phyloP scores from a whole-genome alignment of 2,797 vertebrate genomes.

The Aulostomus chinensis region DNA sequence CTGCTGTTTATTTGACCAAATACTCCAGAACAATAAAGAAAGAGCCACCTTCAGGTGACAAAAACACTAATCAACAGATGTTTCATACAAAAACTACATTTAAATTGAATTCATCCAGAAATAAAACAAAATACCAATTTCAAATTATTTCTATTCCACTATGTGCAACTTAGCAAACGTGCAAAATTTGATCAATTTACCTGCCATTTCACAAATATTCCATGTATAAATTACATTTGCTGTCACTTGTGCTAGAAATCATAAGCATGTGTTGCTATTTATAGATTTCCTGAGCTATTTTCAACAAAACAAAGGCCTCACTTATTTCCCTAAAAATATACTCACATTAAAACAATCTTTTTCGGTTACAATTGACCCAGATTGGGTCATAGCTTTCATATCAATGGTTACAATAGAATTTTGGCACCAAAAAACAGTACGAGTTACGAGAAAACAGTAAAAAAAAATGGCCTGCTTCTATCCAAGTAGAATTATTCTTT shows the following conservation, averaged over 20 bases:
- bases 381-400: not conserved
- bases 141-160: no score
- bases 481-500: not conserved
- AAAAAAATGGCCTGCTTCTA: not conserved
- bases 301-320: not conserved
- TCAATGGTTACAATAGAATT: conserved; percentile 11
- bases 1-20: conserved; percentile 15
- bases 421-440: not conserved
- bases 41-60: not conserved
- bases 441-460: conserved; percentile 15
- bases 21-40: not conserved
- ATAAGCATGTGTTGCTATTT: conserved; percentile 1
- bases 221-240: no score
- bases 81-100: no score
- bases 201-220: conserved; percentile 12
- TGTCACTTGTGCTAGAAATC: conserved; percentile 21
- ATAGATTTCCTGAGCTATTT: not conserved
- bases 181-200: not conserved
- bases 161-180: no score
- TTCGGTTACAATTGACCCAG: not conserved
- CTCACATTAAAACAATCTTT: conserved; percentile 2
- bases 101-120: no score
- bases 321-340: conserved; percentile 10
- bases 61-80: conserved; percentile 24
- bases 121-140: no score